Evolutionary conservation across 2,113 vertebrate genomes (phyloP).

Genomic region (Myrmecophaga tridactyla): DNA sequence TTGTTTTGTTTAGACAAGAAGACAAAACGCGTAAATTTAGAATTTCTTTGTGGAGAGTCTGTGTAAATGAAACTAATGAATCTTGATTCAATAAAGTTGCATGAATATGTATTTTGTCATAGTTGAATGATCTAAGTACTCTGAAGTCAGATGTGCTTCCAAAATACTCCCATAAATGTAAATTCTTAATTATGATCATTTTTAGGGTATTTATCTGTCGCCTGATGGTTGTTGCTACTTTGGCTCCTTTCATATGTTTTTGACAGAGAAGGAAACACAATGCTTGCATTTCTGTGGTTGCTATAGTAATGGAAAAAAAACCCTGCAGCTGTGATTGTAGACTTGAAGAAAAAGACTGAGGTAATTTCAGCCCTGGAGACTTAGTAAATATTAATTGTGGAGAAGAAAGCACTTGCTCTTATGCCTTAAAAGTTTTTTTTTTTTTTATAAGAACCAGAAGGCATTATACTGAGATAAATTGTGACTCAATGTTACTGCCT

Average conservation of each 20-base stretch:
- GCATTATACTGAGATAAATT: conserved; percentile 81
- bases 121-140: conserved; percentile 69
- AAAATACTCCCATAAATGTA: conserved; percentile 62
- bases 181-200: conserved; percentile 80
- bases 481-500: conserved; percentile 74
- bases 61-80: conserved; percentile 73
- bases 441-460: conserved; percentile 65
- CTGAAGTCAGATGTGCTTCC: conserved; percentile 73
- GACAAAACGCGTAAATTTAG: conserved; percentile 65
- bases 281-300: conserved; percentile 92
- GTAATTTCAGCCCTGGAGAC: conserved; percentile 94
- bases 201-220: conserved; percentile 80
- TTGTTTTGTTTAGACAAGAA: conserved; percentile 73
- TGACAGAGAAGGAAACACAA: conserved; percentile 93
- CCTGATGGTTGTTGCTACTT: conserved; percentile 83
- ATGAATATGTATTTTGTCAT: conserved; percentile 66
- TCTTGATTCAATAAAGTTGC: conserved; percentile 72
- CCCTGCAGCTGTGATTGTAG: conserved; percentile 96
- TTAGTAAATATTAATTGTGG: conserved; percentile 97
- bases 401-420: conserved; percentile 87
- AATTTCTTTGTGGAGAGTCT: conserved; percentile 59
- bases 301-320: conserved; percentile 90
- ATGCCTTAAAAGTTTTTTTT: conserved; percentile 82
- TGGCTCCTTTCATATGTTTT: conserved; percentile 88
- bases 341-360: conserved; percentile 88